phyloP scores from a whole-genome alignment of 1,140 invertebrate genomes.

The Nomia melanderi region DNA sequence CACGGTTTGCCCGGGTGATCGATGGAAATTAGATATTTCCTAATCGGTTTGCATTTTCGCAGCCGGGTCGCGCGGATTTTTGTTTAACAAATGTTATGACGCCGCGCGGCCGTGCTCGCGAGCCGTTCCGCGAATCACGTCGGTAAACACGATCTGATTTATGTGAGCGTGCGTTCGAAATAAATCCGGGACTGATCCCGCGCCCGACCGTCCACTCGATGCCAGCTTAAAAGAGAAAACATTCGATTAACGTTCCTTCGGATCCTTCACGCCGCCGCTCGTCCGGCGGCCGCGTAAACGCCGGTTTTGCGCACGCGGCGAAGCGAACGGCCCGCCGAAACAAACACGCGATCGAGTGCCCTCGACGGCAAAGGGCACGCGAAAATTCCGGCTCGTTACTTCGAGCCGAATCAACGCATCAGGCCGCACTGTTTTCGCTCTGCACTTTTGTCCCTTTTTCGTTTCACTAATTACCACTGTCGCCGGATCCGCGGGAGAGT shows the following conservation, averaged over 20 bases:
- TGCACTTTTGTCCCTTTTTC: too few relatives aligned
- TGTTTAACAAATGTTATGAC: too few relatives aligned
- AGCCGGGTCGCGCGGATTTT: too few relatives aligned
- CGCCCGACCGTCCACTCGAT: not conserved
- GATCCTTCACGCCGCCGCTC: not conserved
- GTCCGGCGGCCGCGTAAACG: not conserved
- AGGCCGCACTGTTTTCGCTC: too few relatives aligned
- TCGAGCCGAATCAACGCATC: not conserved
- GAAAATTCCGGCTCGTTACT: not conserved
- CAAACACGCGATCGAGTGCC: not conserved
- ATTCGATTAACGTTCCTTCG: conserved; percentile 34
- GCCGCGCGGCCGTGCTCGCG: not conserved
- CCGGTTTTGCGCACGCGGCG: not conserved
- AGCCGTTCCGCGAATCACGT: not conserved
- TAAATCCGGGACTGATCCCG: conserved; percentile 26
- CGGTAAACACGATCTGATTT: conserved; percentile 21
- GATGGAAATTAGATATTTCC: conserved; percentile 1
- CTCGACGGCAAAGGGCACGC: not conserved
- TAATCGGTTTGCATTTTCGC: not conserved
- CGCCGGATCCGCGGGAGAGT: too few relatives aligned
- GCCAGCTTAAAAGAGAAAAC: conserved; percentile 19
- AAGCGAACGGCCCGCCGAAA: conserved; percentile 2
- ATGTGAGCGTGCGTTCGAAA: conserved; percentile 6
- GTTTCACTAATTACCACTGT: too few relatives aligned
- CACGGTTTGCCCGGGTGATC: too few relatives aligned